Percentiles rank a stretch among this genome's conserved stretches.
These are phyloP conservation scores for Pollicipes pollicipes DNA, from an alignment of 1,140 invertebrate species.

Conservation along the genomic window DNA sequence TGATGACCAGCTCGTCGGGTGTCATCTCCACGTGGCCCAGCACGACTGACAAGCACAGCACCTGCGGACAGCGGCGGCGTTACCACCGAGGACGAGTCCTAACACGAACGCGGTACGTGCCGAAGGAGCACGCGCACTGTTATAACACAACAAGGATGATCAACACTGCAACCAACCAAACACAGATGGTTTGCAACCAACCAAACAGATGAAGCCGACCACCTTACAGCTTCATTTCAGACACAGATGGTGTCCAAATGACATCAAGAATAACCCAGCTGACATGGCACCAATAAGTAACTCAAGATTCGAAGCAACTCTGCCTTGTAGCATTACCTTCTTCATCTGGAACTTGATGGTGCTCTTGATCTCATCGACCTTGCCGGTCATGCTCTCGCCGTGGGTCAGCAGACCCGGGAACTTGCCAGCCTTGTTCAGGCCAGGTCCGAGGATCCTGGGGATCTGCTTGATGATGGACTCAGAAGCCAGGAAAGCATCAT, in stretches of 20 bases:
- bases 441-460: conserved; percentile 92
- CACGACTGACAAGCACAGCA: conserved; percentile 91
- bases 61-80: conserved; percentile 44
- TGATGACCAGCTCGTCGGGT: conserved; percentile 85
- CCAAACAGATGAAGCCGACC: no score
- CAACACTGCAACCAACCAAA: neutral
- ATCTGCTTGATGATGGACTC: conserved; percentile 99
- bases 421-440: conserved; percentile 99
- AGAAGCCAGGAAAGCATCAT: conserved; percentile 96
- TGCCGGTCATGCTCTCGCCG: conserved; percentile 83
- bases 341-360: conserved; percentile 99
- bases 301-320: no score
- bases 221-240: no score
- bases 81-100: no score
- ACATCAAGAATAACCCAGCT: no score
- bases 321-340: no score
- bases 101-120: no score
- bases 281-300: no score
- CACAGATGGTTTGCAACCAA: no score
- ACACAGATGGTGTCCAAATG: no score
- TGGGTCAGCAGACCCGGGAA: conserved; percentile 96
- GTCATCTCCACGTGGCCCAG: conserved; percentile 95
- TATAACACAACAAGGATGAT: conserved; percentile 4
- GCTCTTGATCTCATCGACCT: conserved; percentile 95
- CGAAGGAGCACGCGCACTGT: no score